phyloP scores from a whole-genome alignment of 1,140 invertebrate species.

The Drosophila malerkotliana region DNA sequence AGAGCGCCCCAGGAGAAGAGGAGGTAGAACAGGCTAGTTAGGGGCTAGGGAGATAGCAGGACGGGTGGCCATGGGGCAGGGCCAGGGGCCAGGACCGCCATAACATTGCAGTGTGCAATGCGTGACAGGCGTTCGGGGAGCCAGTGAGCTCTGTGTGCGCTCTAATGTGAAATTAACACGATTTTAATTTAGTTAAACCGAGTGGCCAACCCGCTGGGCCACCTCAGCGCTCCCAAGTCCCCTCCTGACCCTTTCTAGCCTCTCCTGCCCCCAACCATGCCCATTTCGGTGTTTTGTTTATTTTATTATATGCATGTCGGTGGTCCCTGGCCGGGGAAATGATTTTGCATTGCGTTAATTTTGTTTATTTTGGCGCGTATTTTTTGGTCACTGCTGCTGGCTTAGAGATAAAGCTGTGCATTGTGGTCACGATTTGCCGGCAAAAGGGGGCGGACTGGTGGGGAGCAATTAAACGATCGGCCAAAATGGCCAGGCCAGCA shows the following conservation, averaged over 20 bases:
- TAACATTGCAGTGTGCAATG: constrained; percentile 25
- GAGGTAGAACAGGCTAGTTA: neutral
- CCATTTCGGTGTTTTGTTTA: constrained; percentile 37
- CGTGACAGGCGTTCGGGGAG: constrained; percentile 63
- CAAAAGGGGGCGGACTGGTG: neutral
- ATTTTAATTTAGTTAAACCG: constrained; percentile 82
- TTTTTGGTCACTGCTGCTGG: constrained; percentile 49
- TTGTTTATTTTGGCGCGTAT: constrained; percentile 61
- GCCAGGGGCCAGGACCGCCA: neutral
- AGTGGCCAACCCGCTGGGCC: constrained; percentile 67
- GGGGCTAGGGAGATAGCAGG: constrained; percentile 1
- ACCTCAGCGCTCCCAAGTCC: constrained; percentile 11
- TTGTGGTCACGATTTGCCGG: constrained; percentile 5
- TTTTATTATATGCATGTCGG: constrained; percentile 69
- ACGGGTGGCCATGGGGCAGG: neutral
- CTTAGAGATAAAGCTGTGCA: constrained; percentile 48
- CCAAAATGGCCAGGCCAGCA: constrained; percentile 27
- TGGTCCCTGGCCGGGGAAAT: constrained; percentile 51
- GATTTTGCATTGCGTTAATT: constrained; percentile 69
- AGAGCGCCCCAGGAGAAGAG: constrained; percentile 4
- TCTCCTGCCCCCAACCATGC: neutral
- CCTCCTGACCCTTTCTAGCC: neutral
- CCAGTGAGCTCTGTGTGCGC: constrained; percentile 57
- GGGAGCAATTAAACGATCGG: constrained; percentile 55
- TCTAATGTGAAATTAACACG: constrained; percentile 83